Conservation (phyloP, 1,140 invertebrate genomes). For the Bacillus rossius region DNA sequence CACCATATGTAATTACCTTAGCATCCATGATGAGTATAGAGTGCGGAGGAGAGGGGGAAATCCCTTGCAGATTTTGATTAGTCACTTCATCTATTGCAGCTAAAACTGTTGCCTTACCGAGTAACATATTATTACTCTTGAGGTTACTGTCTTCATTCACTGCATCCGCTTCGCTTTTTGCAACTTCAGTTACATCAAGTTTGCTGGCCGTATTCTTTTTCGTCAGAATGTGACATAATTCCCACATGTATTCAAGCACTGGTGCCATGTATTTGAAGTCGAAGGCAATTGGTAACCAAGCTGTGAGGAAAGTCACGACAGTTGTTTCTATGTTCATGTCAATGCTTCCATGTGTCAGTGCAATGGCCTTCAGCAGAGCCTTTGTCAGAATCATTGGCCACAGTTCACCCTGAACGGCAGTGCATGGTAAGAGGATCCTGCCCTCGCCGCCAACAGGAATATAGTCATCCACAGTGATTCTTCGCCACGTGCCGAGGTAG, state of each 20-base stretch:
- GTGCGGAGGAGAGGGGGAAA: background rate
- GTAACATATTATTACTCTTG: background rate
- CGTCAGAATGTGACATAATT: background rate
- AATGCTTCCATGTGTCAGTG: background rate
- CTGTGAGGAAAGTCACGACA: background rate
- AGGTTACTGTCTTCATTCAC: background rate
- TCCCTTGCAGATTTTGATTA: background rate
- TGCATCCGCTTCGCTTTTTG: background rate
- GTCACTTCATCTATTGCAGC: background rate
- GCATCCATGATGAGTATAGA: background rate
- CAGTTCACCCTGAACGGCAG: conserved; percentile 24
- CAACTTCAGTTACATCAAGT: background rate
- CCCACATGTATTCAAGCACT: background rate
- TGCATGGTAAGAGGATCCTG: conserved; percentile 25
- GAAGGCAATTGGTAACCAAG: background rate
- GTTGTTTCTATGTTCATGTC: background rate
- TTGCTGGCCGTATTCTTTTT: background rate
- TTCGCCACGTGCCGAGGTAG: conserved; percentile 31
- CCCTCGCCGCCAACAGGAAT: conserved; percentile 27
- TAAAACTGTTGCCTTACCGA: background rate
- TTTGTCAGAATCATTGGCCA: conserved; percentile 34
- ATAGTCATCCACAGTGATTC: conserved; percentile 27
- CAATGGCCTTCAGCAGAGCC: conserved; percentile 10
- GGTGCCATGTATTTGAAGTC: background rate
- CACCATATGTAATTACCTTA: background rate